Conservation (phyloP, 92 coral and sea anemone species). For the Meandrina meandrites region DNA sequence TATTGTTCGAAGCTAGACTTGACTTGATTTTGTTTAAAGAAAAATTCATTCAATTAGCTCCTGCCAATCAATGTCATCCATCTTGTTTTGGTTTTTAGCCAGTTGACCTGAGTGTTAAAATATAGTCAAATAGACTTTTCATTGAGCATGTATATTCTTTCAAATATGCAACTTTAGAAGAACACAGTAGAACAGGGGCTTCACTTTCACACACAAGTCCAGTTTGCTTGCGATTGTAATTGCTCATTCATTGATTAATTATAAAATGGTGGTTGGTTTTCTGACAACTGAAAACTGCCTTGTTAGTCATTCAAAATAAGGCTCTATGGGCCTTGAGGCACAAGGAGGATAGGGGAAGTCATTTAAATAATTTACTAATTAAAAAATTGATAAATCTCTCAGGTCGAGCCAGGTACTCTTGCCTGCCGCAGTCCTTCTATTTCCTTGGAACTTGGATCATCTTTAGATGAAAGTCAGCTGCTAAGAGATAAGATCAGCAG, state of each 20-base stretch:
- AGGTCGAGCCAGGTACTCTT: conserved; percentile 68
- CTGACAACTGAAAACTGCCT: background rate
- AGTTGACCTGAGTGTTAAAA: background rate
- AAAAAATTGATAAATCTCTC: background rate
- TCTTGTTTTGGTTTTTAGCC: background rate
- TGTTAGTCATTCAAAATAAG: too few relatives aligned
- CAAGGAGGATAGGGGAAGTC: too few relatives aligned
- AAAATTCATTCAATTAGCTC: background rate
- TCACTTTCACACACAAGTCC: too few relatives aligned
- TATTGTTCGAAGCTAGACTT: too few relatives aligned
- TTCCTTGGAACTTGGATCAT: conserved; percentile 82
- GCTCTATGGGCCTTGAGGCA: too few relatives aligned
- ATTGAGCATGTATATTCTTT: background rate
- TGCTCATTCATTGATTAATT: too few relatives aligned
- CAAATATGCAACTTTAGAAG: too few relatives aligned
- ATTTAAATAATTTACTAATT: too few relatives aligned
- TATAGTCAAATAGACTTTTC: too few relatives aligned
- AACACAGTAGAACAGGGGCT: too few relatives aligned
- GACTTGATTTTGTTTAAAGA: background rate
- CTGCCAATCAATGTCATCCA: background rate
- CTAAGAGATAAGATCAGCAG: conserved; percentile 88
- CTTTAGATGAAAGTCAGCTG: conserved; percentile 86
- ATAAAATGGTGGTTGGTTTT: too few relatives aligned
- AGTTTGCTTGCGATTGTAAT: too few relatives aligned
- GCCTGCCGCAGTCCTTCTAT: conserved; percentile 80